Evolutionary conservation across 1,140 invertebrate genomes (phyloP).

Genomic region (Drosophila teissieri): DNA sequence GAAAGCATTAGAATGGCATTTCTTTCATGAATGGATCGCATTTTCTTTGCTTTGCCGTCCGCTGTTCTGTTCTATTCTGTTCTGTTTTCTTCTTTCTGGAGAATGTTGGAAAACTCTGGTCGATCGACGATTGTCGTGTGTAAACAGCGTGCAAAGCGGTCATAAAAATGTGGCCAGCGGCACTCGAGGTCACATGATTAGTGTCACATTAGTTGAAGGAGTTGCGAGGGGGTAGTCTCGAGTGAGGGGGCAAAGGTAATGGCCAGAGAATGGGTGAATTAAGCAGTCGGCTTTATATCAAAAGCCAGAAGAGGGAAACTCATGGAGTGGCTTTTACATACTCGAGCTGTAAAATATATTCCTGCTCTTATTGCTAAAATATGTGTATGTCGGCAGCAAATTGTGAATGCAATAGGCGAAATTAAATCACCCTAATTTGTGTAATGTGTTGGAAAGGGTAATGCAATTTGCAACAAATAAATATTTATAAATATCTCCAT

Average conservation of each 20-base stretch:
- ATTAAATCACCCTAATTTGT: neutral
- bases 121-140: constrained; percentile 52
- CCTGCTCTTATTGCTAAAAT: constrained; percentile 2
- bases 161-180: constrained; percentile 59
- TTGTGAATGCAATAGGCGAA: neutral
- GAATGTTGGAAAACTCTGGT: constrained; percentile 58
- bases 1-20: constrained; percentile 77
- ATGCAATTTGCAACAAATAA: no score
- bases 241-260: constrained; percentile 11
- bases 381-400: neutral
- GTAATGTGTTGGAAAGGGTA: neutral
- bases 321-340: constrained; percentile 8
- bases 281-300: constrained; percentile 46
- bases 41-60: constrained; percentile 28
- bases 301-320: constrained; percentile 20
- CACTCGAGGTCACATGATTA: constrained; percentile 78
- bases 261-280: neutral
- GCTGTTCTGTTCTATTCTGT: constrained; percentile 26
- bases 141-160: constrained; percentile 72
- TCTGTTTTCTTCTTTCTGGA: constrained; percentile 27
- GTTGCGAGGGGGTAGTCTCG: neutral
- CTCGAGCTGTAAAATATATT: constrained; percentile 14
- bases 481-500: no score
- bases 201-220: constrained; percentile 66
- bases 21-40: constrained; percentile 71